phyloP scores from a whole-genome alignment of 2,888 invertebrate species.

The Maniola hyperantus region DNA sequence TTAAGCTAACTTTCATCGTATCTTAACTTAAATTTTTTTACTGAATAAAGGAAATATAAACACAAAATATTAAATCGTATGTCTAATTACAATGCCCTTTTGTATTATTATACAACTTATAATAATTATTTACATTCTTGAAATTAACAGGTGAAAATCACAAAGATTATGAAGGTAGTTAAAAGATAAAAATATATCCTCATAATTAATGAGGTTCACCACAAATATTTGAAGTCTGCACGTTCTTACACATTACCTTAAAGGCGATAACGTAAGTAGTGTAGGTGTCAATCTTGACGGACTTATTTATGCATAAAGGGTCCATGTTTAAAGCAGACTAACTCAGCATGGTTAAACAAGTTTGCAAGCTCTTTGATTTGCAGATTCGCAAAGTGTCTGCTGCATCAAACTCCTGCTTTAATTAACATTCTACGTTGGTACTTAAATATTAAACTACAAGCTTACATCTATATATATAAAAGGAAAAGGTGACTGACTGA shows the following conservation, averaged over 20 bases:
- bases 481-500: too few species aligned
- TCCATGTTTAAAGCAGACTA: conserved; percentile 34
- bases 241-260: background rate
- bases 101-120: too few species aligned
- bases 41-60: too few species aligned
- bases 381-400: conserved; percentile 48
- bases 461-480: too few species aligned
- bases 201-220: background rate
- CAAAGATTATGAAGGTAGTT: too few species aligned
- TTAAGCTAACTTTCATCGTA: too few species aligned
- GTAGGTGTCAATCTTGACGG: conserved; percentile 13
- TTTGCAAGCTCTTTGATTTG: conserved; percentile 50
- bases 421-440: conserved; percentile 17
- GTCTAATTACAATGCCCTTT: too few species aligned
- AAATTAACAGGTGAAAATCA: background rate
- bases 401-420: conserved; percentile 42
- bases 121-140: background rate
- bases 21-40: too few species aligned
- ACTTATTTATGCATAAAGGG: conserved; percentile 35
- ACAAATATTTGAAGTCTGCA: conserved; percentile 3
- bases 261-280: background rate
- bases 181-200: background rate
- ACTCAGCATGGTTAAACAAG: conserved; percentile 37
- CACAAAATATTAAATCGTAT: too few species aligned
- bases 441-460: background rate